Conservation (phyloP, 2,797 vertebrate species). For the Novumbra hubbsi region DNA sequence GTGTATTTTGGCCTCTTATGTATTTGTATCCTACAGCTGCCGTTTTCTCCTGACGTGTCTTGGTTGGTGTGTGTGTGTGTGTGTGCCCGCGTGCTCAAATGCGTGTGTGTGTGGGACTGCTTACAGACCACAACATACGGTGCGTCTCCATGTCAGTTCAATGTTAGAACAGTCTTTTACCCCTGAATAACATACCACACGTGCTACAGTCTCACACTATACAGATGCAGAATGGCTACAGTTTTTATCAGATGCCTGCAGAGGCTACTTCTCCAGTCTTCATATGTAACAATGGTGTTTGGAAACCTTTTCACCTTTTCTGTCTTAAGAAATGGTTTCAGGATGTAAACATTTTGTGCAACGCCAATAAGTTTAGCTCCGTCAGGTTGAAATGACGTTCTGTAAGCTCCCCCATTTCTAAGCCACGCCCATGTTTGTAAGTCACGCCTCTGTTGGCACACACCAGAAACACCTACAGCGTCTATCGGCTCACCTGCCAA, state of each 20-base stretch:
- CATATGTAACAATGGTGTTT: conserved; percentile 61
- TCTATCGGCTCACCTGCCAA: conserved; percentile 16
- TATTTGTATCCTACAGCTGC: conserved; percentile 32
- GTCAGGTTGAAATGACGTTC: conserved; percentile 13
- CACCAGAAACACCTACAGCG: background rate
- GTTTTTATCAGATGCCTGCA: conserved; percentile 7
- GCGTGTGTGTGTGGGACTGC: conserved; percentile 6
- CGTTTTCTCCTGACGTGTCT: conserved; percentile 30
- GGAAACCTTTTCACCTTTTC: conserved; percentile 31
- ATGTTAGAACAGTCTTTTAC: conserved; percentile 37
- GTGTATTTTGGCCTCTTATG: conserved; percentile 34
- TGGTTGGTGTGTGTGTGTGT: conserved; percentile 28
- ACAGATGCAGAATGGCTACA: background rate
- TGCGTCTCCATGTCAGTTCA: conserved; percentile 41
- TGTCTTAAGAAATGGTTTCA: conserved; percentile 44
- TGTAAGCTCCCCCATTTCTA: background rate
- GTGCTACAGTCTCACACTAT: conserved; percentile 9
- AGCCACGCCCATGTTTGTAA: background rate
- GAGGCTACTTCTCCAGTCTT: conserved; percentile 43
- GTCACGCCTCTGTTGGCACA: background rate
- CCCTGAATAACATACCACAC: conserved; percentile 36
- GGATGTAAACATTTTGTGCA: conserved; percentile 42
- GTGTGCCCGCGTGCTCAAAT: conserved; percentile 27
- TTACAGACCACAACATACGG: conserved; percentile 36
- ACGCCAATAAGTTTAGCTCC: conserved; percentile 45